These are phyloP conservation scores for Entomobrya proxima DNA, from an alignment of 2,888 invertebrate genomes.

Conservation along the genomic window DNA sequence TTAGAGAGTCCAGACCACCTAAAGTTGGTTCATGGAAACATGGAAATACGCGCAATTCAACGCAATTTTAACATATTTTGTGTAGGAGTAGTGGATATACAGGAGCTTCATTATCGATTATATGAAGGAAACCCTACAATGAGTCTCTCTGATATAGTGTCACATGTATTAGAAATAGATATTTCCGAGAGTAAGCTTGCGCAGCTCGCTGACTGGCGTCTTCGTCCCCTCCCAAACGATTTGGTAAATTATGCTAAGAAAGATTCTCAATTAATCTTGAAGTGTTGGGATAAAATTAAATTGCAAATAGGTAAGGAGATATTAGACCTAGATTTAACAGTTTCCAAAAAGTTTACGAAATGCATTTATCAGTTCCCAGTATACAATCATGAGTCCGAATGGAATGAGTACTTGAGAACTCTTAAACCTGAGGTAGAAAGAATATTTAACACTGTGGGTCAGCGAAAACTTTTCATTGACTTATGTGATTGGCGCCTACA, in stretches of 20 bases:
- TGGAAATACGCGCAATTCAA: neutral
- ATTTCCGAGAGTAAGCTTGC: neutral
- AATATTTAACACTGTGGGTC: neutral
- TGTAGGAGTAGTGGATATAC: neutral
- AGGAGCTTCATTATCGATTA: neutral
- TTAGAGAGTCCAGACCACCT: neutral
- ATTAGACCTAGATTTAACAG: neutral
- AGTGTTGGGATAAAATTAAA: neutral
- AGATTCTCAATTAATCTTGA: neutral
- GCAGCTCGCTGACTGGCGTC: neutral
- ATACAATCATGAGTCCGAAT: neutral
- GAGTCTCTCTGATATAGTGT: neutral
- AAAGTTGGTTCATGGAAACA: neutral
- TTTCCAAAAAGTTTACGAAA: neutral
- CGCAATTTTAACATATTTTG: neutral
- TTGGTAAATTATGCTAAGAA: neutral
- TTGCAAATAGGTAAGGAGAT: neutral
- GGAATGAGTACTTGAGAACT: neutral
- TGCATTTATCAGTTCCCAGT: neutral
- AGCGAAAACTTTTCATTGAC: neutral
- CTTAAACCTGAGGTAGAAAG: neutral
- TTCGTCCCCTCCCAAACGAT: neutral
- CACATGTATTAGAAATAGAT: neutral
- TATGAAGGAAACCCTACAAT: neutral
- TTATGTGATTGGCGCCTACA: neutral